Base-by-base conservation (phyloP, 1,140 invertebrate genomes). In the Achatina immaculata region DNA sequence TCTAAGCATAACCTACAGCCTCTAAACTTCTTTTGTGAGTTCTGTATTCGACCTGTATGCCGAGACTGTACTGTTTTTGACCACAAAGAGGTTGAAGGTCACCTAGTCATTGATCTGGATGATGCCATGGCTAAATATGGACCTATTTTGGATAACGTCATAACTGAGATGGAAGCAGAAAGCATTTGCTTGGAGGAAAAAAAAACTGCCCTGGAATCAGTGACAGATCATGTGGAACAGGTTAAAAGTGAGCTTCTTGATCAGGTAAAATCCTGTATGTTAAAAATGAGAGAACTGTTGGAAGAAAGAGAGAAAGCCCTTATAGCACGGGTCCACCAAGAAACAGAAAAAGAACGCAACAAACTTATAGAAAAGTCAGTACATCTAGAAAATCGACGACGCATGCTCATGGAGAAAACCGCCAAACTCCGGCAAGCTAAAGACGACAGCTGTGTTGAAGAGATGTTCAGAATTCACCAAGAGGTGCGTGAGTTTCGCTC, bases 21-120 rank as follows among this genome's bases (percentile, higher is more conserved):
- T 7, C 78, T 88, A 40, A 87, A 88, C 68, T 89, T 89, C 80
- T 89, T 88, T 78, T 89, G 88, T 79, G 86, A 88, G 75, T 77
- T 69, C 55, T 89, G 88, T 79, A 69, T 81, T 21, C 80, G 71
- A 28, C 83, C 83, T 0, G 84, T 89, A 21, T 89, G 88, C 83
- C 78, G 88, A 31, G 86, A 88, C 75, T 89, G 88, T 76, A 88
- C 87, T 4, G 84, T 87, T n/a, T 69, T 87, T 16, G 87, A 88
- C 73, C 88, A 89, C 81, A 87, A 85, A 71, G 88, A 88, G 65
- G 62, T 19, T 11, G 79, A 84, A 2, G 87, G 86, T 3, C 88
- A 89, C 81, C 78, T 75, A 3, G 84, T 89, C 14, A 83, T 84
- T 68, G 86, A 89, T 78, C 77, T 88, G 71, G 84, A 86, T 14